Base-by-base conservation (phyloP, 2,888 invertebrate species). In the Dilophus febrilis region DNA sequence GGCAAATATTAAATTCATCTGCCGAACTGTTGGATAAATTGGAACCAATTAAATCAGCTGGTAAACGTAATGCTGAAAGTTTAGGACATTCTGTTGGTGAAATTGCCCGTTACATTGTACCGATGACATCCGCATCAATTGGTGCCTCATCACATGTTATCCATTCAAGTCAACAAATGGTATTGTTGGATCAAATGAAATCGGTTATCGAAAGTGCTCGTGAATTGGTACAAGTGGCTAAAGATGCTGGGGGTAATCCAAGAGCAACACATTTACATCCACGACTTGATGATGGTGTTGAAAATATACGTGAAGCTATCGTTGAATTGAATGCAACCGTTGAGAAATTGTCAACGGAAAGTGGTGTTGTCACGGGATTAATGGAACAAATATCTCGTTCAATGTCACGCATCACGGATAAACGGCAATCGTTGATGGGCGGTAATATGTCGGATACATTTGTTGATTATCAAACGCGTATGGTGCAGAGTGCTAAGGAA, bases 391-490 rank as follows among this genome's bases (percentile, higher is more conserved):
- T 98, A 44, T 81, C 83, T n/a, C 70, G 91, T 10, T 77, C 92
- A n/a, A 84, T 91, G 58, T 79, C 77, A 0, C 64, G 81, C 2
- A 68, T 90, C 42, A 78, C 84, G 1, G 82, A 85, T 48, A 75
- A 78, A 55, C 68, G 79, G 53, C 75, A 56, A 44, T 82, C 82
- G 0, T 64, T 82, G 8, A 64, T 81, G 43, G 78, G 81, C 3
- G 70, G 75, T 0, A 76, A 72, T 49, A 72, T 76, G 50, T 67
- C 72, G 1, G 81, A 80, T 47, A 76, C 76, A 35, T 97, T 86
- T 60, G 95, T 92, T 3, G 94, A 95, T 65, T 94, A 88, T 58
- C 98, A 98, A 65, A 92, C 95, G 0, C 70, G 91, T 44, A 97
- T 98, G 94, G 91, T 97, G 19, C 82, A 81, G 46, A 75, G 81